These are phyloP conservation scores for Meta bourneti DNA, from an alignment of 2,888 invertebrate species.

Conservation along the genomic window DNA sequence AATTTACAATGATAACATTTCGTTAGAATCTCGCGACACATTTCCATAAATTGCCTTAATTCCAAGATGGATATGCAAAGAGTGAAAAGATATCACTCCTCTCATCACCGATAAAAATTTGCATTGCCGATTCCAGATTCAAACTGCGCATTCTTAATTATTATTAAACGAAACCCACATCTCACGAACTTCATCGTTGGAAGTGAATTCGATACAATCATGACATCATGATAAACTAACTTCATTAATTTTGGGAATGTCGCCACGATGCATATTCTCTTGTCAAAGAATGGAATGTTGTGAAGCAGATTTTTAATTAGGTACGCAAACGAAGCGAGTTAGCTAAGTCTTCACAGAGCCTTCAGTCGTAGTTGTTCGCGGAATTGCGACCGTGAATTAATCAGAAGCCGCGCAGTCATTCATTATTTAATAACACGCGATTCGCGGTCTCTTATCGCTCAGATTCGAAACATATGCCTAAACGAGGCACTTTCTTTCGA, in stretches of 20 bases:
- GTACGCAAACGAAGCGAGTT: conserved; percentile 1
- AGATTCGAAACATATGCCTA: not conserved
- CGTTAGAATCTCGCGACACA: no score
- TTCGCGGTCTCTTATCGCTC: not conserved
- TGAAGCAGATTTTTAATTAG: conserved; percentile 53
- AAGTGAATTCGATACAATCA: conserved; percentile 10
- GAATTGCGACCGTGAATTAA: conserved; percentile 28
- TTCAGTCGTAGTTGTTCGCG: conserved; percentile 7
- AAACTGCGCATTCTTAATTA: not conserved
- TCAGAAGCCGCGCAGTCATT: conserved; percentile 33
- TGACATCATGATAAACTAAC: conserved; percentile 15
- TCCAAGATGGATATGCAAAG: no score
- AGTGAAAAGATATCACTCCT: no score
- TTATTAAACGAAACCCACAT: conserved; percentile 15
- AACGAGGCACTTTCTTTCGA: no score
- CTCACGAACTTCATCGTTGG: not conserved
- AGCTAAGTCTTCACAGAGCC: conserved; percentile 16
- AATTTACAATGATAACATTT: no score
- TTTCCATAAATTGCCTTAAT: no score
- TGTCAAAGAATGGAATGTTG: conserved; percentile 42
- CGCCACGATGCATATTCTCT: conserved; percentile 15
- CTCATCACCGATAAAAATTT: not conserved
- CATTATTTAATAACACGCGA: conserved; percentile 7
- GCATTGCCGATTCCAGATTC: not conserved
- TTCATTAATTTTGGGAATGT: conserved; percentile 52